A percentile compares a stretch with the other conserved stretches of the same genome.
Conservation (phyloP, 2,113 vertebrate species). For the rabbit (Oryctolagus cuniculus) region DNA sequence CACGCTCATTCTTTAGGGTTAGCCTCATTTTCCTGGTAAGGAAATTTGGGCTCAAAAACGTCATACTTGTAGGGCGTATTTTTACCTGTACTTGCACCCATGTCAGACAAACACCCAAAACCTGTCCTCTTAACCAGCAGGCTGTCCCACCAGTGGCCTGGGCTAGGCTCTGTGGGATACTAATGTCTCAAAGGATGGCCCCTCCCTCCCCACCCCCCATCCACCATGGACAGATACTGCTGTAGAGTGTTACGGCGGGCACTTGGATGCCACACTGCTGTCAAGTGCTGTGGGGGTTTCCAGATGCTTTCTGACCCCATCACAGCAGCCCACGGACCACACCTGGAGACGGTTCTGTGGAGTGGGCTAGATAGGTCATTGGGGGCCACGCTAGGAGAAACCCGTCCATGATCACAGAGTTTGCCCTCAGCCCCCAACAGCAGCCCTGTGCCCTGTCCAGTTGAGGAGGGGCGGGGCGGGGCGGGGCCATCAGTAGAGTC, state of each 20-base stretch:
- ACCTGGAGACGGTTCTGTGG: not conserved
- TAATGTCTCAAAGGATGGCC: not conserved
- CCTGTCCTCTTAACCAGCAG: not conserved
- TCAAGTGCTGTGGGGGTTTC: not conserved
- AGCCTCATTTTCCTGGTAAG: not conserved
- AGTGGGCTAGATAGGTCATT: not conserved
- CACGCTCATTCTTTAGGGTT: not conserved
- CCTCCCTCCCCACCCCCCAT: not conserved
- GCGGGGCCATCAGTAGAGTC: not conserved
- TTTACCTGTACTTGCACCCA: not conserved
- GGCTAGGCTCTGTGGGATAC: not conserved
- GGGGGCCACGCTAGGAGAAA: no score
- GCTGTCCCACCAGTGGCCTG: not conserved
- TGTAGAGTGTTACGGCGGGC: not conserved
- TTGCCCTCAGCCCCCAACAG: not conserved
- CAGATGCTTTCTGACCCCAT: not conserved
- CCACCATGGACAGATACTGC: not conserved
- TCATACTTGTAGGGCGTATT: not conserved
- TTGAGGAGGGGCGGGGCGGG: not conserved
- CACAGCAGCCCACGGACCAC: not conserved
- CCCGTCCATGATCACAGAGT: not conserved
- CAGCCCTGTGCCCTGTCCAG: not conserved
- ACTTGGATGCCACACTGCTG: not conserved
- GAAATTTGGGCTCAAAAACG: not conserved
- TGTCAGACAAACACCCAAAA: not conserved